Base-by-base conservation (phyloP, 2,797 vertebrate species). In the Uromys caudimaculatus region DNA sequence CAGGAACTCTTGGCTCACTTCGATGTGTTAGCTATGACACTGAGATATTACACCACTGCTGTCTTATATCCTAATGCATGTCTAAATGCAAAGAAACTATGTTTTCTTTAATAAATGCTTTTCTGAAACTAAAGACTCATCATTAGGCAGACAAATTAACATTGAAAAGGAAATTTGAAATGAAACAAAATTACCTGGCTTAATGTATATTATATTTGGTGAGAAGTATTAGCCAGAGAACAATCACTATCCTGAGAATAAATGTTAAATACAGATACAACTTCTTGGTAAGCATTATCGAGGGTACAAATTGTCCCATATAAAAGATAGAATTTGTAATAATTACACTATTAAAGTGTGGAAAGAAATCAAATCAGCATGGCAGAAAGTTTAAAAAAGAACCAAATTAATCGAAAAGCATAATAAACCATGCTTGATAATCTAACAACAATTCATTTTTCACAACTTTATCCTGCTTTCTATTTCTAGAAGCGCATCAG, bases 401-500 rank as follows among this genome's bases (percentile, higher is more conserved):
- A 76, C 54, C 38, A 91, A 50, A 78, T 86, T 96, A 94, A 88
- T 93, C 12, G 3, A 93, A 88, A 94, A 95, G 62, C 79, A 93
- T 88, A 60, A 62, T 95, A 90, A 95, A 50, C 50, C 89, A 82
- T 76, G 95, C 52, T 79, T 92, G 44, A 47, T 77, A 90, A 96
- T 89, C 52, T 94, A 94, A 94, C 62, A 73, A 86, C 60, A 90
- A 92, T 97, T 85, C 89, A 87, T 58, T 78, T 97, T 95, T 62
- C 77, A 47, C 27, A 71, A 83, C 73, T 79, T 81, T 92, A 69
- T 89, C 54, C 17, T 95, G 56, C 41, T 85, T 93, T 93, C 24
- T 86, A 90, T 90, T 95, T 83, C 58, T 96, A 85, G n/a, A 97
- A 96, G 69, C 56, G 44, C 96, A 75, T 97, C 96, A 95, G 83